These are phyloP conservation scores for Dipodomys ordii DNA, from an alignment of 2,113 vertebrate species.

Conservation along the genomic window DNA sequence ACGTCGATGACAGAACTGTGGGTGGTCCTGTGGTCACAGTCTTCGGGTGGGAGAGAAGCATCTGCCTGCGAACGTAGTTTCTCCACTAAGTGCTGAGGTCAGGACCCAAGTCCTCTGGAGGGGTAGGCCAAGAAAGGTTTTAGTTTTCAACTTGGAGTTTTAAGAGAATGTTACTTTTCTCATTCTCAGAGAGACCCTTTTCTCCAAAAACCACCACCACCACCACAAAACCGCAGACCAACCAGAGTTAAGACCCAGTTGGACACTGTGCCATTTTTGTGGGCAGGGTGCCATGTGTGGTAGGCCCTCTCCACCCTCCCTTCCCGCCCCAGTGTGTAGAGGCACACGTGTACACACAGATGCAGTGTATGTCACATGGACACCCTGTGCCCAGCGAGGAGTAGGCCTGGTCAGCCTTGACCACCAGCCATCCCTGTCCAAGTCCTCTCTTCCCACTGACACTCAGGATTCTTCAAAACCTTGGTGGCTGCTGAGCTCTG, in stretches of 20 bases:
- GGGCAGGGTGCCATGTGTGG: background rate
- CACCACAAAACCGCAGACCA: too few relatives aligned
- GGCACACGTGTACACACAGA: background rate
- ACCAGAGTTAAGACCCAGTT: background rate
- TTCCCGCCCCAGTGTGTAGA: background rate
- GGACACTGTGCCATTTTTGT: rapidly evolving
- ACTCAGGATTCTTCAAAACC: background rate
- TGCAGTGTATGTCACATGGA: too few relatives aligned
- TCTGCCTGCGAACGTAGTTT: background rate
- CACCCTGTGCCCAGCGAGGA: background rate
- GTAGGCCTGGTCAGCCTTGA: background rate
- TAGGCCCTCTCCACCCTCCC: background rate
- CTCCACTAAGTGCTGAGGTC: background rate
- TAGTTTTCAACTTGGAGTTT: background rate
- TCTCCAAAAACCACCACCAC: too few relatives aligned
- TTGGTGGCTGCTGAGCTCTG: background rate
- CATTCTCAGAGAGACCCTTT: background rate
- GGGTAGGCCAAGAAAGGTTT: background rate
- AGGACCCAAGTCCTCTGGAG: background rate
- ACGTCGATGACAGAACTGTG: background rate
- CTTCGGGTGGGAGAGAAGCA: background rate
- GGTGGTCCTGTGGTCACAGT: rapidly evolving
- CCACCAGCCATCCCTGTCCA: rapidly evolving
- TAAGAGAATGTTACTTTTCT: background rate
- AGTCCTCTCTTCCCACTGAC: too few relatives aligned